Evolutionary conservation across 2,113 vertebrate genomes (phyloP), one percentile per base, ranked within the genome.

Genomic region (Nestor notabilis): DNA sequence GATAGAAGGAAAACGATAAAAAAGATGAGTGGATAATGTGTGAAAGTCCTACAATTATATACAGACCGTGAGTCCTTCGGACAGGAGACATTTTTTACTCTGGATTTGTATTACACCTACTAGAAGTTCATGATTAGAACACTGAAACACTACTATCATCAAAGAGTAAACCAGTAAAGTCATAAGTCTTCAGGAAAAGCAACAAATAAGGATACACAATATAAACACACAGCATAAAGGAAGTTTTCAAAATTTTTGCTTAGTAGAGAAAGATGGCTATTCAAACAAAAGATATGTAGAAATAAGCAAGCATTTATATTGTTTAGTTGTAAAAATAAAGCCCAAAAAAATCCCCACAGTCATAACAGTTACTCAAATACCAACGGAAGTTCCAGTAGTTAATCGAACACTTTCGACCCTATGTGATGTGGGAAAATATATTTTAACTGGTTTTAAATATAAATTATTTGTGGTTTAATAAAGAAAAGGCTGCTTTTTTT

Each of bases 331-430:
- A 47, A 75, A 76, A 72, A 52, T 1, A 7, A 41, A 71, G 41
- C 5, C 0, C 0, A 28, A 44, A 89, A 63, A 23, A 18, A 2
- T 3, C 16, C 1, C 0, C 10, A 1, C 0, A 14, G 5, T 33
- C 24, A 12, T 80, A 53, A 61, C 5, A 7, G 6, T n/a, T 87
- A 6, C 6, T 65, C 7, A 74, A 46, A 71, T 29, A 47, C 1
- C 10, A 43, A 28, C 4, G 33, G 6, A 50, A 41, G 3, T 65
- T 72, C 20, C 11, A 28, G 21, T 61, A 79, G 15, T 28, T 83
- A 66, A 60, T 33, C 7, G 52, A 83, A 27, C 10, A 20, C 4
- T 52, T 78, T 87, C 19, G 70, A 55, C 65, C 10, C 1, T 19
- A 56, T 35, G 33, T 29, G 19, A 28, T 23, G 5, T 43, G 27